A percentile compares a stretch with the other conserved stretches of the same genome.
Conservation (phyloP, 2,113 vertebrate species). For the Euleptes europaea region DNA sequence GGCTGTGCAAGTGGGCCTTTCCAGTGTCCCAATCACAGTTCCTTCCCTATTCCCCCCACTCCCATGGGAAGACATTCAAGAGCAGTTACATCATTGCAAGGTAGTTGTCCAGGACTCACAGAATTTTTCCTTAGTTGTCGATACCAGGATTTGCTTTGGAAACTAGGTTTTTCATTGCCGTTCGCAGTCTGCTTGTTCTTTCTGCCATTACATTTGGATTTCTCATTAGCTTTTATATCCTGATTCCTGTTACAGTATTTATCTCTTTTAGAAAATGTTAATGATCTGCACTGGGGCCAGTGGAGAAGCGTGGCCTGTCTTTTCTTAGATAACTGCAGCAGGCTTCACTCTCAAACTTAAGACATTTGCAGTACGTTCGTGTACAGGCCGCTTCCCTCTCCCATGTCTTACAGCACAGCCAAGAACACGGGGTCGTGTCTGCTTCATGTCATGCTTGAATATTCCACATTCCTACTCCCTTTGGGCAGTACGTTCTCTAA, state of each 20-base stretch:
- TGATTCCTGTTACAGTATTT: neutral
- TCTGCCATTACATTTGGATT: neutral
- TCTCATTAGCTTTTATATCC: neutral
- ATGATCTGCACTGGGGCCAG: neutral
- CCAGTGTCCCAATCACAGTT: neutral
- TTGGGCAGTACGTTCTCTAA: neutral
- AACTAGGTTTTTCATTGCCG: neutral
- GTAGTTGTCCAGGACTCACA: neutral
- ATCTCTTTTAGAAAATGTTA: neutral
- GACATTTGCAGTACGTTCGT: no score
- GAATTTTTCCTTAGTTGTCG: neutral
- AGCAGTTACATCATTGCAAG: neutral
- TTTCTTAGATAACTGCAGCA: neutral
- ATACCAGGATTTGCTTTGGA: neutral
- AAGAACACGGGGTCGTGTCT: neutral
- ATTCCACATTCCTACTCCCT: neutral
- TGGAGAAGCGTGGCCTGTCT: neutral
- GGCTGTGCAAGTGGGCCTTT: neutral
- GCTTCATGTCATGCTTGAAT: neutral
- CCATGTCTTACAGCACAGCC: no score
- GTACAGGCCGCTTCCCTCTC: neutral
- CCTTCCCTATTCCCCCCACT: neutral
- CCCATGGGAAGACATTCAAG: neutral
- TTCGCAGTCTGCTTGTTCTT: neutral
- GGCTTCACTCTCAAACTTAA: neutral